phyloP scores from a whole-genome alignment of 2,797 vertebrate species.

The Lerista edwardsae region DNA sequence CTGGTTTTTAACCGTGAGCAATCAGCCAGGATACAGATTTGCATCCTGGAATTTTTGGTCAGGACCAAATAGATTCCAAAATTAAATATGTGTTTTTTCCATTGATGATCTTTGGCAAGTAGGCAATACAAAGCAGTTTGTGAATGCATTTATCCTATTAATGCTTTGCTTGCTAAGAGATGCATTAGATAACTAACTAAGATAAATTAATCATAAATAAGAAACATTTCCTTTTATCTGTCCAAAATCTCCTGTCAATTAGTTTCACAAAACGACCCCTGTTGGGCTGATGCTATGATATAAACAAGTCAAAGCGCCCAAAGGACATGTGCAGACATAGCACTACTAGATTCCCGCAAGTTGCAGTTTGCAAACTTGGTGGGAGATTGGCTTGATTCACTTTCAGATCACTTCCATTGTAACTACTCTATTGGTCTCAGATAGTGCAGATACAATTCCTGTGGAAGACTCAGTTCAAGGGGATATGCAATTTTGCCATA shows the following conservation, averaged over 20 bases:
- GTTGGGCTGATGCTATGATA: background rate
- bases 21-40: slow-evolving; percentile 1
- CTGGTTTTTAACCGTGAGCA: background rate
- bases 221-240: too few species aligned
- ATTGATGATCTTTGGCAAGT: background rate
- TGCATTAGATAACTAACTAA: background rate
- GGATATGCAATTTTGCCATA: background rate
- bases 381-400: background rate
- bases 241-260: too few species aligned
- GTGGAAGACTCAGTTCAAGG: background rate
- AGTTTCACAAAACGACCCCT: background rate
- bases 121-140: background rate
- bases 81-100: background rate
- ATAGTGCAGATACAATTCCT: background rate
- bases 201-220: background rate
- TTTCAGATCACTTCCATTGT: background rate
- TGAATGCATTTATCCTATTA: background rate
- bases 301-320: background rate
- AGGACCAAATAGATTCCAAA: background rate
- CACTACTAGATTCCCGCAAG: background rate
- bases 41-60: background rate
- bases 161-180: background rate
- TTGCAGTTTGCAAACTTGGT: background rate
- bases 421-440: background rate
- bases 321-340: background rate